phyloP scores from a whole-genome alignment of 2,113 vertebrate genomes.

The Ariopsis seemanni region DNA sequence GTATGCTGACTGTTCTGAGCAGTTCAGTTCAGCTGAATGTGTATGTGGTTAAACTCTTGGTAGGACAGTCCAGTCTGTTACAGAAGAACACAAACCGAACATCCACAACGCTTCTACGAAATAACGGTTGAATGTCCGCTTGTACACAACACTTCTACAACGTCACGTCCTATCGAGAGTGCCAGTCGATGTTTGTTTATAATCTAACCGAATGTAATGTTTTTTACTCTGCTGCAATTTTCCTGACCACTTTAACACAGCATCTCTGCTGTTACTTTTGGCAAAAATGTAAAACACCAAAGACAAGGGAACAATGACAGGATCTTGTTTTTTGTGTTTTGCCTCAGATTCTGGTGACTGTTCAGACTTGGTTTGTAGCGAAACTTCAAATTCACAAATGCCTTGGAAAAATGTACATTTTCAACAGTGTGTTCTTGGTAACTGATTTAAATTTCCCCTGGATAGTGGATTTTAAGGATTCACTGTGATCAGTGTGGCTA shows the following conservation, averaged over 20 bases:
- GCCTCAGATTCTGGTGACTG: constrained; percentile 21
- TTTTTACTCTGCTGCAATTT: constrained; percentile 28
- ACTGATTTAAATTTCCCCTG: constrained; percentile 40
- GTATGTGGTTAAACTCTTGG: constrained; percentile 19
- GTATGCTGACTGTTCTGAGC: constrained; percentile 6
- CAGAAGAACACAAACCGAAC: neutral
- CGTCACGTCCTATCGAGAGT: constrained; percentile 27
- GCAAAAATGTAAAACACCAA: constrained; percentile 49
- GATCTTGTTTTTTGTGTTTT: constrained; percentile 30
- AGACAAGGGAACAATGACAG: constrained; percentile 14
- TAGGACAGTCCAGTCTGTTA: constrained; percentile 12
- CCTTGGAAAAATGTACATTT: constrained; percentile 24
- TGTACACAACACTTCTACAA: neutral
- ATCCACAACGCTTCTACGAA: neutral
- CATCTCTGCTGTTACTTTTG: constrained; percentile 42
- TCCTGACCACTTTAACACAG: constrained; percentile 37
- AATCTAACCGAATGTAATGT: constrained; percentile 51
- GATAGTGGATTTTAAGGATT: neutral
- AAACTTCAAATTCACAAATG: constrained; percentile 46
- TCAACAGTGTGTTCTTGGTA: constrained; percentile 1
- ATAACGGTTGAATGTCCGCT: neutral
- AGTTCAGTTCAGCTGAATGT: constrained; percentile 40
- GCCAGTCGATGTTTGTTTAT: neutral
- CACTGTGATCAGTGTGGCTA: constrained; percentile 5
- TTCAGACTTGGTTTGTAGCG: constrained; percentile 31